Base-by-base conservation (phyloP, 2,113 vertebrate genomes). In the Albula goreensis region DNA sequence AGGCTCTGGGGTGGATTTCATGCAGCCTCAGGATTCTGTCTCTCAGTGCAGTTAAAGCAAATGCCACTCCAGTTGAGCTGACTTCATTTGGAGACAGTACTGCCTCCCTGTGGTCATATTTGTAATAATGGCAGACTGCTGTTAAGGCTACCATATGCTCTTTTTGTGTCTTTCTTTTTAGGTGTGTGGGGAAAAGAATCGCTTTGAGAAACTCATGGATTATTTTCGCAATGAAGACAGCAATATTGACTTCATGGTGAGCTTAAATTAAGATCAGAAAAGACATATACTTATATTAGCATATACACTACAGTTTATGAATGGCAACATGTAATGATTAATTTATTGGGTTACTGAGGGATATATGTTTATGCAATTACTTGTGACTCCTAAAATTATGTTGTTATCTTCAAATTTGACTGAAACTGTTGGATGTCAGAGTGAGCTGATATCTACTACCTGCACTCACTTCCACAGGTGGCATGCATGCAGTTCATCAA, bases 401-500 rank as follows among this genome's bases (percentile, higher is more conserved):
- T 41, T 41, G 31, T 41, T 1, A 41, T 41, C 31, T 41, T 41
- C 31, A 41, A 41, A 1, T 41, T 41, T 41, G 31, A 41, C 31
- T 41, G 31, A 41, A 41, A 41, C 31, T 41, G 31, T 41, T 41
- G 31, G 31, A 41, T 41, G 31, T 41, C 31, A 41, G 31, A 41
- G 31, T 41, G 31, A 66, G 57, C 41, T 63, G n/a, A 83, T 7
- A 83, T 25, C 11, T 51, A 3, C 50, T 50, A n/a, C 48, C 5
- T 31, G 1, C 81, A 6, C 66, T 87, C 1, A 66, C 90, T 88
- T 50, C 13, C 89, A 53, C 91, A 99, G 98, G 98, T 99, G 89
- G 98, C 98, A 85, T 99, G 98, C 92, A 99, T 99, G 98, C 98
- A 99, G 87, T 99, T 99, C 93, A 99, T 99, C 91, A 99, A 99